Percentiles rank a stretch among this genome's conserved stretches.
Conservation (phyloP, 2,113 vertebrate species). For the Acrocephalus arundinaceus region DNA sequence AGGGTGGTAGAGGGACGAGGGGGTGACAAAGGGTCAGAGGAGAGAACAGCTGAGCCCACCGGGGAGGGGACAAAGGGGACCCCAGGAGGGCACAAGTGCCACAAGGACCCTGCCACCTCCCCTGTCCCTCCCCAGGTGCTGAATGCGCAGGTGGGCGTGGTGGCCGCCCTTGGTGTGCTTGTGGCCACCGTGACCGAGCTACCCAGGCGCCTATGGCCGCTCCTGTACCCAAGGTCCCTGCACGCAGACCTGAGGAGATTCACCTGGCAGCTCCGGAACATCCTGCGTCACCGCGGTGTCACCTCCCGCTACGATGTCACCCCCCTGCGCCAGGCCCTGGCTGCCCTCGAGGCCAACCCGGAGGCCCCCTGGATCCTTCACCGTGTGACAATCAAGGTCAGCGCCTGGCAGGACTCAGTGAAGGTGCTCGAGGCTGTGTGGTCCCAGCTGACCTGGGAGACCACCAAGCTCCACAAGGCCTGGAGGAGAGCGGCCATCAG, state of each 20-base stretch:
- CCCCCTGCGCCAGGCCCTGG: neutral
- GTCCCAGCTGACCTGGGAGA: neutral
- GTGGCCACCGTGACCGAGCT: accelerated
- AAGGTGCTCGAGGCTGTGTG: neutral
- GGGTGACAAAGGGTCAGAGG: neutral
- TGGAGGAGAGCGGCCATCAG: neutral
- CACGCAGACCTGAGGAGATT: neutral
- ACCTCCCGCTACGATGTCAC: neutral
- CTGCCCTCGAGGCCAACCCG: accelerated
- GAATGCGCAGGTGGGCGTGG: accelerated
- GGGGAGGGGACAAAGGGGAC: neutral
- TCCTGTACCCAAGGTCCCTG: neutral
- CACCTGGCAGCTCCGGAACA: accelerated
- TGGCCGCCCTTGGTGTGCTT: neutral
- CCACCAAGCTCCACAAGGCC: neutral
- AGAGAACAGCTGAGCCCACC: neutral
- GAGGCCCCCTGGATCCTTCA: neutral
- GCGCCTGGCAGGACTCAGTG: neutral
- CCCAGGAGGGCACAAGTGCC: neutral
- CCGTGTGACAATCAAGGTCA: accelerated
- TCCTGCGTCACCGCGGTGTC: neutral
- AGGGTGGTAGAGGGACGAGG: neutral
- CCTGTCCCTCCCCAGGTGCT: neutral
- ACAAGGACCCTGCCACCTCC: neutral
- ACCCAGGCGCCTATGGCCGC: accelerated